Evolutionary conservation across 2,113 vertebrate genomes (phyloP), one percentile per base, ranked within the genome.

Genomic region (Cochlearius cochlearius): DNA sequence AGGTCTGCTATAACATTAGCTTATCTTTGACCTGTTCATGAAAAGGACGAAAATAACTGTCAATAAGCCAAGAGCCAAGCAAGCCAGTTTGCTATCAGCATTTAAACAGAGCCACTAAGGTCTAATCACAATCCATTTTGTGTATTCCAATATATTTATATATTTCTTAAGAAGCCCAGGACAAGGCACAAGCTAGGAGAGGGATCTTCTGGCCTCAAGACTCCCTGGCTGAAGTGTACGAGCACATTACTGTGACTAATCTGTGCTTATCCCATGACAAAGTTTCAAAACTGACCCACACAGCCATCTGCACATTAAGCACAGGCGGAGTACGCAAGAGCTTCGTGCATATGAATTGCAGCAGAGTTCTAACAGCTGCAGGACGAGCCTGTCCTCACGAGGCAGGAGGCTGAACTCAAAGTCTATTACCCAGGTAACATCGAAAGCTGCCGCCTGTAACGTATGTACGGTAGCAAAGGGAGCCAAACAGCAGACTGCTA

Each of bases 261-360:
- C 43, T 25, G 39, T 13, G 16, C 27, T 39, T 47, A 77, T 4
- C 38, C 52, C 49, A 60, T 0, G 2, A 59, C 0, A 1, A 60
- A 53, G 36, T 30, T 74, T 49, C 62, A 72, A n/a, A 92, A 43
- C 17, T 25, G 45, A 59, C 25, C 52, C 10, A 9, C 3, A 7
- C 3, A 12, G 45, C 1, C 45, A 10, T 1, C 18, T 0, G 1
- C 22, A 41, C 19, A 27, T 7, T 10, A 60, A 58, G 49, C 17
- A 2, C 9, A 23, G 25, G 59, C 41, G 53, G 26, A 43, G 14
- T 13, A 66, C 1, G 0, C 0, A 32, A 53, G 39, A 50, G 52
- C 47, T 60, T 7, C 6, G 26, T 38, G n/a, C 10, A 30, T 0
- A 2, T 1, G 8, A 87, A 47, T 2, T 12, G 23, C 60, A 30